Base-by-base conservation (phyloP, 2,797 vertebrate genomes). In the Sebastes vulpes region DNA sequence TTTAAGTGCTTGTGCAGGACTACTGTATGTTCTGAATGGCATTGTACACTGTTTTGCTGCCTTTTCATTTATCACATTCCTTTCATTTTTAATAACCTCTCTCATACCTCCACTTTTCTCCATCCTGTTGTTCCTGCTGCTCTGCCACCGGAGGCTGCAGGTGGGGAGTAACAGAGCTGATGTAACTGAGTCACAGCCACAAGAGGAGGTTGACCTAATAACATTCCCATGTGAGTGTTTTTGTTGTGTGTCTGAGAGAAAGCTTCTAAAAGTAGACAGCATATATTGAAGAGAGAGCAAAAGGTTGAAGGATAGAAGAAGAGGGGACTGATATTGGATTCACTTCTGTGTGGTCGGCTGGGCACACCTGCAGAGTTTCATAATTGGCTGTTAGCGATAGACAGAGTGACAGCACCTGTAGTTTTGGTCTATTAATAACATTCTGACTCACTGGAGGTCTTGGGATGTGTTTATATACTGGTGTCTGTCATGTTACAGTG, bases 391-490 rank as follows among this genome's bases (percentile, higher is more conserved):
- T 72, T 79, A 88, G 90, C 73, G 18, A 31, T 20, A 81, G 77
- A 91, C 75, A 20, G 69, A 85, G 79, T 87, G 91, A 86, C 89
- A 85, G 85, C 87, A 57, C 91, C 86, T 87, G 89, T 82, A 89
- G 91, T 29, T 29, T 65, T 11, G 56, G 12, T 79, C 89, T 94
- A 87, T 90, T 89, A 89, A 93, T 94, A 92, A 77, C 77, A 38
- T 3, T 35, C 63, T 74, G 83, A 89, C 77, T 90, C 92, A 84
- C 79, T 29, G 85, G 64, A 81, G 72, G 85, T 65, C 64, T 76
- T 4, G 12, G 71, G 64, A 38, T 71, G 89, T 85, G 79, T 68
- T 58, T 82, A 12, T 73, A 1, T 63, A 74, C 76, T 23, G 53
- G 66, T 75, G 65, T 82, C 60, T 87, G 79, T 81, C 78, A 76